Base-by-base conservation (phyloP, 2,888 invertebrate genomes). In the Chaitophorus viminalis region DNA sequence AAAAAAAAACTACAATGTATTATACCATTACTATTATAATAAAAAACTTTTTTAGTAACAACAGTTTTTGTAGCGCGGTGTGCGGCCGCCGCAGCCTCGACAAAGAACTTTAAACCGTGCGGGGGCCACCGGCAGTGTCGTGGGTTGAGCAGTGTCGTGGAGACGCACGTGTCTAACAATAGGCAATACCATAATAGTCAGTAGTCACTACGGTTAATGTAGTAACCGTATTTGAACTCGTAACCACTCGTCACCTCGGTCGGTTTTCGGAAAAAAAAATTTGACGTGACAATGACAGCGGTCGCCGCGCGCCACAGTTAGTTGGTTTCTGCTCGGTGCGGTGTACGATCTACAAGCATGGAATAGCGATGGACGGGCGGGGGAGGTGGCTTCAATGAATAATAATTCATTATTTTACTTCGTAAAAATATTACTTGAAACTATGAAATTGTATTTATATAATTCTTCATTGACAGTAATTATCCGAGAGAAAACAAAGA, bases 91-190 rank as follows among this genome's bases (percentile, higher is more conserved):
- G 11, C 70, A 36, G 78, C 18, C 21, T 65, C 79, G 39, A 29
- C 72, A 5, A 18, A 83, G 83, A 83, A 83, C 83, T 83, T 83
- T 83, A 83, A 83, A 83, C 83, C 60, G 72, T 74, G 36, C 60
- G 54, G 83, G 36, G 83, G 83, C 83, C 83, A 60, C 54, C n/a
- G 31, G 33, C 46, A 1, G n/a, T 5, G 74, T 54, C 33, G 4
- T 83, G 74, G 83, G 83, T 82, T 82, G 52, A 39, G 2, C 74
- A 46, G 8, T 72, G 14, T 60, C 17, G 29, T 52, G 25, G 25
- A 14, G 17, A 3, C 33, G 5, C 52, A n/a, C 65, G 79, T 17
- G 21, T 3, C 8, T 36, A 25, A 74, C 33, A 9, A 25, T 8
- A 18, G n/a, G n/a, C n/a, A n/a, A n/a, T n/a, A n/a, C n/a, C n/a